Conservation (phyloP, 2,113 vertebrate genomes). For the Corythornis madagascariensis region DNA sequence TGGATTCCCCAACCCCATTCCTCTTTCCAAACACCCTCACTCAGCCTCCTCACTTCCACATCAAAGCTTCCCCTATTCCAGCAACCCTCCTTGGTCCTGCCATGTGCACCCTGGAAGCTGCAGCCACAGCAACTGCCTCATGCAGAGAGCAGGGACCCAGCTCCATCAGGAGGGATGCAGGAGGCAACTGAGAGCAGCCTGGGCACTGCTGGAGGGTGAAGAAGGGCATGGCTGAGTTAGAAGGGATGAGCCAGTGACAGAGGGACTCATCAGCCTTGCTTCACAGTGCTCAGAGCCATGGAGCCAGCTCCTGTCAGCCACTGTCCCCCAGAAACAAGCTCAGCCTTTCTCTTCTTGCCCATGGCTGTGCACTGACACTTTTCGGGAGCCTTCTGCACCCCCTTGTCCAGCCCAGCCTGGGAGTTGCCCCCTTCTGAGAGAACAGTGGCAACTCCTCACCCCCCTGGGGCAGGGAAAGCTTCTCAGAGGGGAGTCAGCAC, state of each 20-base stretch:
- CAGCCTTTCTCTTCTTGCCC: not conserved
- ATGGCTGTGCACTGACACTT: too few relatives aligned
- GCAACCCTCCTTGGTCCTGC: rapidly evolving
- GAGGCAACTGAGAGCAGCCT: not conserved
- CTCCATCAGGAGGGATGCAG: rapidly evolving
- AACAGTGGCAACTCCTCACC: not conserved
- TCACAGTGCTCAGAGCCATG: not conserved
- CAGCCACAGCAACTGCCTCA: rapidly evolving
- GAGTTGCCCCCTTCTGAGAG: not conserved
- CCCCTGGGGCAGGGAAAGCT: not conserved
- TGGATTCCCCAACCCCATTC: not conserved
- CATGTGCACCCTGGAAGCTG: not conserved
- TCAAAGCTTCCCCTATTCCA: not conserved
- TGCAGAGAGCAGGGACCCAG: not conserved
- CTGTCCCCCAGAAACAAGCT: not conserved
- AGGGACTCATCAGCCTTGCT: not conserved
- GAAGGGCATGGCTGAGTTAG: rapidly evolving
- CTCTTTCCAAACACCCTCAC: not conserved
- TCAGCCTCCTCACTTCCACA: not conserved
- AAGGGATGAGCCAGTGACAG: not conserved
- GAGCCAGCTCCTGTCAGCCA: not conserved
- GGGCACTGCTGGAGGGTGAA: not conserved
- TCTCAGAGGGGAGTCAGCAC: not conserved
- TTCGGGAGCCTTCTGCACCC: not conserved
- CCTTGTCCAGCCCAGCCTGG: not conserved